A percentile compares a stretch with the other conserved stretches of the same genome.
phyloP scores from a whole-genome alignment of 2,113 vertebrate species.

The Pachycephala philippinensis region DNA sequence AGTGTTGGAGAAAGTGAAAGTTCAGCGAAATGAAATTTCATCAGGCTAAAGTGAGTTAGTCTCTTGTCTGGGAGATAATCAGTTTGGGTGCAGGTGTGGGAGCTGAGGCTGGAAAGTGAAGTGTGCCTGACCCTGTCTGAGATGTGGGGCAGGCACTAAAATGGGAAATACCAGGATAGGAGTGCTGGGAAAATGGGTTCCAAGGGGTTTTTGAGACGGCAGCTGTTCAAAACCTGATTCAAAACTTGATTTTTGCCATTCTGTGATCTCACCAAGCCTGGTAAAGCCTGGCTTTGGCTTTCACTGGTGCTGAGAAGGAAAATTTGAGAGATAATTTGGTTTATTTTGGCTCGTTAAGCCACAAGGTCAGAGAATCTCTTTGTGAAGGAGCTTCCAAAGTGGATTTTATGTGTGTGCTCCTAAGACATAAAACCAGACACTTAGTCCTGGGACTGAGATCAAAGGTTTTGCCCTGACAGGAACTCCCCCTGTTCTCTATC shows the following conservation, averaged over 20 bases:
- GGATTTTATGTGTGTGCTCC: background rate
- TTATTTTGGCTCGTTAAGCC: background rate
- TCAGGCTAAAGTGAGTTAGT: background rate
- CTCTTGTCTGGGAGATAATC: background rate
- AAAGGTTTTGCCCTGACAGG: background rate
- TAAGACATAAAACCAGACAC: background rate
- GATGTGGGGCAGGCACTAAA: background rate
- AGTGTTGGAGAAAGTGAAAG: background rate
- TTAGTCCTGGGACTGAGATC: background rate
- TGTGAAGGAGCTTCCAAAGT: background rate
- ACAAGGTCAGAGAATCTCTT: background rate
- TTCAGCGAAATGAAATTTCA: background rate
- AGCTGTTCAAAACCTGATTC: background rate
- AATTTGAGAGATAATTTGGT: background rate
- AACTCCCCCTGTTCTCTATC: background rate
- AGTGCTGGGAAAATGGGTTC: fast-evolving
- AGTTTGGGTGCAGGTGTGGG: background rate
- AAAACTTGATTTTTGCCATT: background rate
- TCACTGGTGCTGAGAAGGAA: background rate
- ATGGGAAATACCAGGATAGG: fast-evolving
- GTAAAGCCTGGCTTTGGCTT: background rate
- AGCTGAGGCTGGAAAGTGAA: background rate
- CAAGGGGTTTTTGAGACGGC: fast-evolving
- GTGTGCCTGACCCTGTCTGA: background rate
- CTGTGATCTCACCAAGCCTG: fast-evolving